phyloP scores from a whole-genome alignment of 2,888 invertebrate species.

The Micropterix aruncella region DNA sequence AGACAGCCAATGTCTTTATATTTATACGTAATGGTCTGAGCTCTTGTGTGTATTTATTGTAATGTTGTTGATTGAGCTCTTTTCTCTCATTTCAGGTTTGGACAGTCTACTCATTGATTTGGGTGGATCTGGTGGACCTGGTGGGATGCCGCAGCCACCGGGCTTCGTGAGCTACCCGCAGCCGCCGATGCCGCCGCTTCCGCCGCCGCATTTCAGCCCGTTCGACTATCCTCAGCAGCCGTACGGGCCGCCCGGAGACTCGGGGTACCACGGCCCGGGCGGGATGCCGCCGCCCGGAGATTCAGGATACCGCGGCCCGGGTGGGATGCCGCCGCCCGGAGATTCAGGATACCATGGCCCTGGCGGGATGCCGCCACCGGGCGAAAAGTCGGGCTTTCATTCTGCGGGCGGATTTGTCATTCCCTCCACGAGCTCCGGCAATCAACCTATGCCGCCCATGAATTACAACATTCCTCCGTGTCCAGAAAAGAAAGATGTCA shows the following conservation, averaged over 20 bases:
- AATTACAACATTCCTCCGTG: constrained; percentile 52
- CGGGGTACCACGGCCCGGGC: no score
- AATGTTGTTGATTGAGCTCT: no score
- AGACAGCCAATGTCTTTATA: no score
- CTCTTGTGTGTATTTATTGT: no score
- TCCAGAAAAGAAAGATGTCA: constrained; percentile 46
- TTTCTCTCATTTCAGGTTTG: constrained; percentile 30
- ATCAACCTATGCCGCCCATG: constrained; percentile 32
- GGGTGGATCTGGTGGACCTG: constrained; percentile 27
- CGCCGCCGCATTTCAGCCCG: constrained; percentile 38
- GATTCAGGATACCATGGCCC: no score
- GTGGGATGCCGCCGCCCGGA: no score
- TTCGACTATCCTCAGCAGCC: constrained; percentile 64
- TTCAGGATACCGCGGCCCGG: no score
- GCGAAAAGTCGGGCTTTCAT: not conserved
- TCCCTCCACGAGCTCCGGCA: constrained; percentile 9
- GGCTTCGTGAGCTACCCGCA: constrained; percentile 75
- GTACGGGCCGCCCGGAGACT: no score
- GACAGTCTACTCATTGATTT: constrained; percentile 60
- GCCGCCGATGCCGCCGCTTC: constrained; percentile 46
- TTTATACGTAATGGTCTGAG: no score
- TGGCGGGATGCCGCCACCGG: no score
- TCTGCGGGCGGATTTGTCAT: constrained; percentile 12
- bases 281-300: no score
- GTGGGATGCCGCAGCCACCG: constrained; percentile 50